phyloP scores from a whole-genome alignment of 2,113 vertebrate genomes.

The Eidolon helvum region DNA sequence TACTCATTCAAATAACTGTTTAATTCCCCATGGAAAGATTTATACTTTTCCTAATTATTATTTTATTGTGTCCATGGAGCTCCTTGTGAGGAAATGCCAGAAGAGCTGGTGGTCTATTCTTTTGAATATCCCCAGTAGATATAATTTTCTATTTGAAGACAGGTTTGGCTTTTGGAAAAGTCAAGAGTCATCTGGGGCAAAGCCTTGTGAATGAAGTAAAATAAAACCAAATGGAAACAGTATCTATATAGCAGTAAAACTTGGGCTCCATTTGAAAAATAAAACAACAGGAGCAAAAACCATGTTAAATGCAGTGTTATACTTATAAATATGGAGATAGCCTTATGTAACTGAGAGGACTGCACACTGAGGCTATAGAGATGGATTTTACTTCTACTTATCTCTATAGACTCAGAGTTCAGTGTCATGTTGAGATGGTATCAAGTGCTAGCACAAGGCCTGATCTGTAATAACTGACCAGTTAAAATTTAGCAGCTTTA shows the following conservation, averaged over 20 bases:
- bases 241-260: neutral
- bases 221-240: neutral
- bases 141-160: neutral
- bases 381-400: neutral
- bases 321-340: neutral
- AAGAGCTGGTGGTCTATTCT: neutral
- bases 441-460: neutral
- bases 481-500: slow-evolving; percentile 27
- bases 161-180: neutral
- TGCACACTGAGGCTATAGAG: neutral
- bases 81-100: neutral
- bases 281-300: neutral
- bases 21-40: neutral
- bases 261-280: neutral
- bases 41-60: neutral
- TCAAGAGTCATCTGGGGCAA: neutral
- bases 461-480: neutral
- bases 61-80: neutral
- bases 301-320: neutral
- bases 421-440: neutral
- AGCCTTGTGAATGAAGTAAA: neutral
- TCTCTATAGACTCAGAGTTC: neutral
- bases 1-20: neutral
- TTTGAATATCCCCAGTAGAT: neutral
- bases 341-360: neutral